Evolutionary conservation across 2,797 vertebrate species (phyloP).

Genomic region (Sebastolobus alascanus): DNA sequence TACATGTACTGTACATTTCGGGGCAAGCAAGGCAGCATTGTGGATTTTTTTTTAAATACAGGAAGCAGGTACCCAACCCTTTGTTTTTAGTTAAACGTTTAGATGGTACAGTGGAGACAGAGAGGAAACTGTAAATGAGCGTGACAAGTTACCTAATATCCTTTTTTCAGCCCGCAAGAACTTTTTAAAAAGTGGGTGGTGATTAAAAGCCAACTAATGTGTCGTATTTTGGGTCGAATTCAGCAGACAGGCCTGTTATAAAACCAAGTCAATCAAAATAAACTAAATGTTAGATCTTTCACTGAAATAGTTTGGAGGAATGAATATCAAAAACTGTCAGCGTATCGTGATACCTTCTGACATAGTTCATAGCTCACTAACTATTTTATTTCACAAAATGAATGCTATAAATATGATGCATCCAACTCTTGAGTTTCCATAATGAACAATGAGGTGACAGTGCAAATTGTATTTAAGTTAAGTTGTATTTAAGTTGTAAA

Average conservation of each 20-base stretch:
- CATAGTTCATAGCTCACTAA: background rate
- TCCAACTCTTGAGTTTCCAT: background rate
- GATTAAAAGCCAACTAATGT: background rate
- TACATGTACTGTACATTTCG: background rate
- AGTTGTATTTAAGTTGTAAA: no score
- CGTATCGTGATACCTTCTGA: background rate
- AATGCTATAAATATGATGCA: background rate
- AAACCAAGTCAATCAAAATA: background rate
- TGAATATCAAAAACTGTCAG: background rate
- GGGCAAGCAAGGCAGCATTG: background rate
- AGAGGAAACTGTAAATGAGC: constrained; percentile 32
- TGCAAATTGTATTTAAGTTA: background rate
- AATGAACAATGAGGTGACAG: background rate
- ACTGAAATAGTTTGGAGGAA: background rate
- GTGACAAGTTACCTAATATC: constrained; percentile 19
- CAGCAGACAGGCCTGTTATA: background rate
- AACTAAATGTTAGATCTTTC: background rate
- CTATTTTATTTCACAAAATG: background rate
- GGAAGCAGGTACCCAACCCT: background rate
- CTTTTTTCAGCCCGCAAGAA: background rate
- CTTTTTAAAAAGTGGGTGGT: constrained; percentile 2
- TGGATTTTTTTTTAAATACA: background rate
- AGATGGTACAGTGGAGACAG: background rate
- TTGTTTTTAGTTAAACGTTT: background rate
- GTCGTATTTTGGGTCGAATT: background rate